Base-by-base conservation (phyloP, 2,797 vertebrate genomes). In the Fistularia commersonii region DNA sequence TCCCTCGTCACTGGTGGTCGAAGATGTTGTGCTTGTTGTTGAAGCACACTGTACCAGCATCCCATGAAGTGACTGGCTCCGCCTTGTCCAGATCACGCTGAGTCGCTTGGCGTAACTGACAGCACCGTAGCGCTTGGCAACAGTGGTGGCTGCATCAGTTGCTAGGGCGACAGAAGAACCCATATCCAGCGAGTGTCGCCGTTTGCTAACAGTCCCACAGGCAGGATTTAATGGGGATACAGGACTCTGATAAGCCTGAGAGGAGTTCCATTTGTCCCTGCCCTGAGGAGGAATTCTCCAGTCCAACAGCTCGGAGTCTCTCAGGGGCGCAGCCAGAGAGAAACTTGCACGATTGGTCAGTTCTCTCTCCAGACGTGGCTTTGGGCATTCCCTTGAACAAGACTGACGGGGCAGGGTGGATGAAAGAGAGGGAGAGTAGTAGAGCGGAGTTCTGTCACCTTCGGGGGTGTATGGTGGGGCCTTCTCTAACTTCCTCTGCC, bases 1-100 rank as follows among this genome's bases (percentile, higher is more conserved):
- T 0, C 12, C 60, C 41, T 87, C 84, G 0, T 87, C 84, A 8
- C 83, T 87, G 64, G 66, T 72, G 7, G 66, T 87, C 0, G 66
- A 83, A 1, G 55, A 85, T 7, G 78, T 71, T 11, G 82, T 86
- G 62, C 87, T 83, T 0, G 88, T 67, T 0, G 87, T 85, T 0
- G 89, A 87, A 4, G 90, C 89, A 0, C 90, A 93, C 55, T 91
- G 92, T 3, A 92, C 90, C 67, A 96, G 89, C 88, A 94, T 93
- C 37, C 94, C 93, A 0, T 97, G 94, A 38, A 96, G 88, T 0
- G 95, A 97, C 84, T 95, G 94, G 73, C 94, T 96, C 54, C 95
- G 87, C 43, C 93, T 87, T 7, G 92, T 93, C 94, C 94, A 96
- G 81, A 93, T 92, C 37, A 93, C 89, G 5, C 93, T 93, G 7